These are phyloP conservation scores for Piaya cayana DNA, from an alignment of 2,113 vertebrate genomes.

Conservation along the genomic window DNA sequence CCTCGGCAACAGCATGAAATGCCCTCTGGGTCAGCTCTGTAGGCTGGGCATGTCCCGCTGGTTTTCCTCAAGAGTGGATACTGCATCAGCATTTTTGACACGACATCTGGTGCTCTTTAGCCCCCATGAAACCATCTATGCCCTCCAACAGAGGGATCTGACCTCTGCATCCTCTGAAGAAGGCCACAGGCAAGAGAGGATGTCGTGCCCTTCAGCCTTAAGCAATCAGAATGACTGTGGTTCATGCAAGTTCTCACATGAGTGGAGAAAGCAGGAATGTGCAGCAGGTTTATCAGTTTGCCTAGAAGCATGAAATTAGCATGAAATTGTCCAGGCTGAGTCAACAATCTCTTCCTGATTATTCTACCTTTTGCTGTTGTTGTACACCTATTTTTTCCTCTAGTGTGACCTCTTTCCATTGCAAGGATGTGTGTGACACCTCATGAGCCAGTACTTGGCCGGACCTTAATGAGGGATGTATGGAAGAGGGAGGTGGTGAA, in stretches of 20 bases:
- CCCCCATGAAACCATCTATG: not conserved
- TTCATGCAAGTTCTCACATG: fast-evolving
- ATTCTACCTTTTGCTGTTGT: not conserved
- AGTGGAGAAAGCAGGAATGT: not conserved
- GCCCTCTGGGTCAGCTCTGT: not conserved
- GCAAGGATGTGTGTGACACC: not conserved
- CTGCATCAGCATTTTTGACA: not conserved
- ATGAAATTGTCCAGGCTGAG: not conserved
- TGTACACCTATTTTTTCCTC: not conserved
- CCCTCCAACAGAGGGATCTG: not conserved
- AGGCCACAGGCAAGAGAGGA: not conserved
- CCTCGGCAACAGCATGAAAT: not conserved
- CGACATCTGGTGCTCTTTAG: not conserved
- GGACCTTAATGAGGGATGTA: not conserved
- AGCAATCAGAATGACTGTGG: fast-evolving
- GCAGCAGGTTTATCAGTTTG: not conserved
- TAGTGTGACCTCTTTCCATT: not conserved
- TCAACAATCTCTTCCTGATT: not conserved
- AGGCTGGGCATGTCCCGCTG: not conserved
- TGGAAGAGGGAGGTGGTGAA: not conserved
- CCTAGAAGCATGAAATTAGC: not conserved
- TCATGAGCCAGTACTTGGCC: fast-evolving
- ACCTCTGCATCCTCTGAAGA: not conserved
- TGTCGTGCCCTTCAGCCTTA: not conserved
- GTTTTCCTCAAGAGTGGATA: fast-evolving